Base-by-base conservation (phyloP, 1,140 invertebrate species). In the Sycophila sp. region DNA sequence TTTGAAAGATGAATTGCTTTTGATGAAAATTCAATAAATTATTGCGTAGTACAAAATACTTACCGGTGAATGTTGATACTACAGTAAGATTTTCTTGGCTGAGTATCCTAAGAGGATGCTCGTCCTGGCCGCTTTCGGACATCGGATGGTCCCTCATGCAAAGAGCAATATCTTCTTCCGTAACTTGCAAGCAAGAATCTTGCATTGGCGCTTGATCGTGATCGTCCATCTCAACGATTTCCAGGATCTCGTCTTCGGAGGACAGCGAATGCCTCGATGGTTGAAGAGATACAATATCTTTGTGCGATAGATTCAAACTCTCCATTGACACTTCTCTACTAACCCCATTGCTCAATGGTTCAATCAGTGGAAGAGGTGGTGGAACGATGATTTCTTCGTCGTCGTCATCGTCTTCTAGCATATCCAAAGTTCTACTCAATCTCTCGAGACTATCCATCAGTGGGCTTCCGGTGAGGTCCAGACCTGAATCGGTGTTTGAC, bases 81-180 rank as follows among this genome's bases (percentile, higher is more conserved):
- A 95, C 91, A 10, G 94, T 96, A 66, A 96, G 87, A 84, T 96
- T 96, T 85, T 96, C 94, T 83, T 96, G 93, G 80, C 94, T 96
- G 11, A 96, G 87, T 77, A 95, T 93, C 75, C 94, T 89, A 22
- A 96, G 82, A 1, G 95, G 94, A 89, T 96, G 94, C 77, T 94
- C 92, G 42, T 87, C 92, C 83, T 87, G 90, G 76, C 93, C 91
- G 22, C 90, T 89, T 84, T 94, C 91, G 0, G 89, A 90, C 13
- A 93, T 79, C 40, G 90, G 90, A 87, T 93, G 91, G 84, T 93
- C 92, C 8, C 93, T 91, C 92, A 96, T 95, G 77, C 93, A 95
- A 63, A 92, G 88, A 1, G 94, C 94, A 49, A 96, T 96, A 78
- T 97, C 94, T 85, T 96, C 94, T 86, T 96, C 94, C 1, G 94